Base-by-base conservation (phyloP, 37 sponge, comb jelly and placozoan genomes). In the Axinella damicornis region DNA sequence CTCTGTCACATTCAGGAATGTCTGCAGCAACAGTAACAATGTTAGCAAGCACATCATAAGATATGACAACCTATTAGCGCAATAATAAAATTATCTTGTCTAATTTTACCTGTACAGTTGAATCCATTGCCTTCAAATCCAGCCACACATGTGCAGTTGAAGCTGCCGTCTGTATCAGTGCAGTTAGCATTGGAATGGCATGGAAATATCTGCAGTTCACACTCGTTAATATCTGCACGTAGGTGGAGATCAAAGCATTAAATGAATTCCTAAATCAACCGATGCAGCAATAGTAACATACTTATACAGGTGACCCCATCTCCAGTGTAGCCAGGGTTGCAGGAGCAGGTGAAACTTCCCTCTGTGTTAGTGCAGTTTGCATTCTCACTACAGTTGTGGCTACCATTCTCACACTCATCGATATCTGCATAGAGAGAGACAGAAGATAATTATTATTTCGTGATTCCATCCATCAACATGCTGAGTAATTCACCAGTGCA, bases 351-450 rank as follows among this genome's bases (percentile, higher is more conserved):
- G 55, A 27, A 77, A 46, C 46, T 46, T 46, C 46, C 46, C 46
- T 46, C 46, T 46, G 46, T 46, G 46, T 94, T 89, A 28, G 27
- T 66, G 67, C 94, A 94, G n/a, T 27, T 56, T 46, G 46, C 46
- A 46, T 46, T 46, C 34, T 89, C 80, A 62, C 46, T 18, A 40
- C 91, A 89, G 21, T 24, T 33, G 20, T 74, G 62, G 62, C 39
- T 72, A 14, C 37, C 72, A 25, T 40, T 30, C 2, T 16, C 25
- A 82, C 94, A 94, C 60, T 94, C 94, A 79, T 94, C 41, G 56
- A 79, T 65, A 65, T 94, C 94, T 90, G 37, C 52, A 62, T 0
- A 73, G 22, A 2, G 9, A 66, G 12, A 22, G 9, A 24, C 46
- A 9, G 46, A n/a, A n/a, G n/a, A n/a, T n/a, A n/a, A n/a, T n/a